Conservation (phyloP, 2,113 vertebrate species). For the Laticauda laticaudata region DNA sequence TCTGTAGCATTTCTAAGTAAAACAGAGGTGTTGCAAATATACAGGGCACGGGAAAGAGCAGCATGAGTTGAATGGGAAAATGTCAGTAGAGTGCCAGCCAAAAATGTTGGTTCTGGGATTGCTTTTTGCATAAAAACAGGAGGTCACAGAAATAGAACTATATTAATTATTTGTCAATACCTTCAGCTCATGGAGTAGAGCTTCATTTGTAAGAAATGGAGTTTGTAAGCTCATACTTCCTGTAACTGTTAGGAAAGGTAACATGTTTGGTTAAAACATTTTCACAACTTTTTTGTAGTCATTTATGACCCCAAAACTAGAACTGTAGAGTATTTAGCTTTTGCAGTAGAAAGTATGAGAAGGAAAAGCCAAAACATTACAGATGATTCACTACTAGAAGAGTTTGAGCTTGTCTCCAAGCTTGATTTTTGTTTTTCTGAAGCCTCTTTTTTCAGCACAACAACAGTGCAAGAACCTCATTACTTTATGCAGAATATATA, state of each 20-base stretch:
- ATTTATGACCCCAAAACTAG: conserved; percentile 30
- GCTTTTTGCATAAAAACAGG: not conserved
- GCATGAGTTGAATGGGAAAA: not conserved
- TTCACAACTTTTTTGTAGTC: conserved; percentile 11
- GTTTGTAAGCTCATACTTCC: conserved; percentile 38
- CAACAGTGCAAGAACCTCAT: not conserved
- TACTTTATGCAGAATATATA: not conserved
- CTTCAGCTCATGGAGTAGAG: not conserved
- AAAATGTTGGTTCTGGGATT: rapidly evolving
- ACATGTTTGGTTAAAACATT: conserved; percentile 40
- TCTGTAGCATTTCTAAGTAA: conserved; percentile 16
- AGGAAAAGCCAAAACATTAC: not conserved
- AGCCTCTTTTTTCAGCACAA: not conserved
- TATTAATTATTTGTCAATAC: conserved; percentile 43
- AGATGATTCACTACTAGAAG: not conserved
- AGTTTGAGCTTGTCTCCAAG: not conserved
- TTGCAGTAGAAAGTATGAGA: not conserved
- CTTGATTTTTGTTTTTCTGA: not conserved
- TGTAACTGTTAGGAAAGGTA: conserved; percentile 13
- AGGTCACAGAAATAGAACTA: conserved; percentile 41
- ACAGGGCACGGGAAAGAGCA: conserved; percentile 20
- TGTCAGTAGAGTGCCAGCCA: conserved; percentile 27
- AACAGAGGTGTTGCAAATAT: conserved; percentile 16
- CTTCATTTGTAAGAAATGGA: conserved; percentile 25
- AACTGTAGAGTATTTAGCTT: not conserved